Conservation (phyloP, 2,888 invertebrate genomes). For the Caenorhabditis virilis region DNA sequence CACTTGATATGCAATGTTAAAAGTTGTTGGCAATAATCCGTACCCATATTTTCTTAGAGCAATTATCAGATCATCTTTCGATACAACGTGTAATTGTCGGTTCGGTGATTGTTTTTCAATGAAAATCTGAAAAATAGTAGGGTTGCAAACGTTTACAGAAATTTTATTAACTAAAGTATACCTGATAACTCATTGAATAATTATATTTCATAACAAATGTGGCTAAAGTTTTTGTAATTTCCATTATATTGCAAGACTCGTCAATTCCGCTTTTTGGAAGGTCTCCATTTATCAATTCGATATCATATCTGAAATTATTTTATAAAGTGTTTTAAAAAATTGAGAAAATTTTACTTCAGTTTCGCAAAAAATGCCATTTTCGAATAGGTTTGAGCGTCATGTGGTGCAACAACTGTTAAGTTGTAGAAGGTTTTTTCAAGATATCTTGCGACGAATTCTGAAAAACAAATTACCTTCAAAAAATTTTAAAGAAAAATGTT, state of each 20-base stretch:
- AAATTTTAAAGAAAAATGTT: no score
- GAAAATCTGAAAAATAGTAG: conserved; percentile 75
- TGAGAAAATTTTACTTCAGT: conserved; percentile 47
- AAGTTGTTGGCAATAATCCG: conserved; percentile 55
- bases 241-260: conserved; percentile 92
- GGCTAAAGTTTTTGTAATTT: conserved; percentile 94
- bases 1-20: conserved; percentile 78
- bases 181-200: conserved; percentile 78
- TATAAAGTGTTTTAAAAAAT: not conserved
- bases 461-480: conserved; percentile 1
- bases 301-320: conserved; percentile 38
- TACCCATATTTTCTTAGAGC: conserved; percentile 75
- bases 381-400: conserved; percentile 95
- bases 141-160: no score
- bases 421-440: conserved; percentile 94
- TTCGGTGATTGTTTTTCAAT: conserved; percentile 88
- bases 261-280: conserved; percentile 94
- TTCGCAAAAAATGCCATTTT: conserved; percentile 91
- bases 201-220: conserved; percentile 89
- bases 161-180: conserved; percentile 12
- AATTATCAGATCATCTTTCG: conserved; percentile 91
- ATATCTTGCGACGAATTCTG: conserved; percentile 80
- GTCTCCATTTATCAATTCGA: conserved; percentile 79
- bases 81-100: conserved; percentile 91
- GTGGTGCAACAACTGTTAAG: conserved; percentile 91